phyloP scores from a whole-genome alignment of 2,888 invertebrate genomes.

The Thera obeliscata region DNA sequence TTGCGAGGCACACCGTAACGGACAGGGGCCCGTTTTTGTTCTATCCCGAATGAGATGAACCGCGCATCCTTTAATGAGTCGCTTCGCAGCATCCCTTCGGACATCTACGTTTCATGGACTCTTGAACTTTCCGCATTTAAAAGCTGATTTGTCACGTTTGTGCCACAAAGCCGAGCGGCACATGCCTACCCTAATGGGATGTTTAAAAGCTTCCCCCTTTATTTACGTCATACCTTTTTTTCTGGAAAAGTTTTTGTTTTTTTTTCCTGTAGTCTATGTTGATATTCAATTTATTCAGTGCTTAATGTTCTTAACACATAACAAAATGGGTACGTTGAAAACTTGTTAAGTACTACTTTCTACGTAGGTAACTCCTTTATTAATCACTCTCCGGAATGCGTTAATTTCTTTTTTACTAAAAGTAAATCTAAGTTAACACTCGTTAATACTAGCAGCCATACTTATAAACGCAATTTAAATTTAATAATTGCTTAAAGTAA shows the following conservation, averaged over 20 bases:
- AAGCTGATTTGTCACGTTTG: slow-evolving; percentile 45
- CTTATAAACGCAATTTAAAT: too few relatives aligned
- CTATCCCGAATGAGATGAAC: slow-evolving; percentile 68
- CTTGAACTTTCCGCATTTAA: slow-evolving; percentile 48
- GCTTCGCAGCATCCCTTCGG: slow-evolving; percentile 49
- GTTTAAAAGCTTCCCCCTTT: slow-evolving; percentile 35
- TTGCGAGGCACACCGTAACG: slow-evolving; percentile 75
- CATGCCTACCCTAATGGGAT: slow-evolving; percentile 40
- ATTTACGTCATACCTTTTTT: slow-evolving; percentile 27
- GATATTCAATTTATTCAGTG: slow-evolving; percentile 15
- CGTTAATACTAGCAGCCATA: too few relatives aligned
- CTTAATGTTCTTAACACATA: not conserved
- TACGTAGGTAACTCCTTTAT: not conserved
- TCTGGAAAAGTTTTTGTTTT: slow-evolving; percentile 9
- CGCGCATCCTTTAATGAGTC: slow-evolving; percentile 75
- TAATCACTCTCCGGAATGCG: slow-evolving; percentile 7
- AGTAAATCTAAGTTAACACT: too few relatives aligned
- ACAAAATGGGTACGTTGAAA: not conserved
- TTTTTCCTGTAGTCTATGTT: slow-evolving; percentile 11
- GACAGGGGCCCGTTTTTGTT: slow-evolving; percentile 76
- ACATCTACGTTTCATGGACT: slow-evolving; percentile 52
- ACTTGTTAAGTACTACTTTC: too few relatives aligned
- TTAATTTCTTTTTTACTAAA: slow-evolving; percentile 13
- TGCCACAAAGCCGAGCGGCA: slow-evolving; percentile 35
- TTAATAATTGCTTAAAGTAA: too few relatives aligned